Evolutionary conservation across 2,888 invertebrate species (phyloP).

Genomic region (Zhuqinia jingwanae): DNA sequence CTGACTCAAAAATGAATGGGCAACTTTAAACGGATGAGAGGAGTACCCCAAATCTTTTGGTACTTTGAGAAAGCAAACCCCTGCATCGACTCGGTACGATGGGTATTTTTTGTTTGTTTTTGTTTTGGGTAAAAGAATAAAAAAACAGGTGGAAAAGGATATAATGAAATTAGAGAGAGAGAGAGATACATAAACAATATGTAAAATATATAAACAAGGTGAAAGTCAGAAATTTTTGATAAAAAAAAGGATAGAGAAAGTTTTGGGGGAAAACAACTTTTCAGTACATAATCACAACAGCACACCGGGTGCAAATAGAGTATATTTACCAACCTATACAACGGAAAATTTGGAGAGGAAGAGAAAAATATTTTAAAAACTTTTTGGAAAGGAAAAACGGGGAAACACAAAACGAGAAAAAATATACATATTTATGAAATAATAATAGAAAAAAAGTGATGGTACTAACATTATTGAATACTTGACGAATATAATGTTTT

Average conservation of each 20-base stretch:
- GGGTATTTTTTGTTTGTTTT: too few relatives aligned
- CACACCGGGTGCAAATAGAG: conserved; percentile 57
- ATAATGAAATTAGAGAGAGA: not conserved
- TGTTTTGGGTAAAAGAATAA: not conserved
- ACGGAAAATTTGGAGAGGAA: not conserved
- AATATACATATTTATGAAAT: not conserved
- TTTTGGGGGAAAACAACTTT: conserved; percentile 5
- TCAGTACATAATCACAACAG: not conserved
- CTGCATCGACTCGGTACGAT: conserved; percentile 61
- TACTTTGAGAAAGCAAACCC: conserved; percentile 55
- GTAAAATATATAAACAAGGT: too few relatives aligned
- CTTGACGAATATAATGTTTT: conserved; percentile 48
- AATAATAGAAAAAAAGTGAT: conserved; percentile 12
- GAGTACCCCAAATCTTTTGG: not conserved
- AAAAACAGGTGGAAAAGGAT: not conserved
- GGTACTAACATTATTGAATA: conserved; percentile 53
- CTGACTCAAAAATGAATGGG: conserved; percentile 64
- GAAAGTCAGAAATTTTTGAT: conserved; percentile 16
- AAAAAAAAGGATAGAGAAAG: not conserved
- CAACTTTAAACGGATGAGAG: conserved; percentile 40
- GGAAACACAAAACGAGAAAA: conserved; percentile 62
- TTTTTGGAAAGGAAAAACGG: conserved; percentile 21
- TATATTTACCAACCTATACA: conserved; percentile 42
- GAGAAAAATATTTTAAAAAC: not conserved
- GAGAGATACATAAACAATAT: not conserved